Evolutionary conservation across 2,797 vertebrate species (phyloP).

Genomic region (Choloepus didactylus): DNA sequence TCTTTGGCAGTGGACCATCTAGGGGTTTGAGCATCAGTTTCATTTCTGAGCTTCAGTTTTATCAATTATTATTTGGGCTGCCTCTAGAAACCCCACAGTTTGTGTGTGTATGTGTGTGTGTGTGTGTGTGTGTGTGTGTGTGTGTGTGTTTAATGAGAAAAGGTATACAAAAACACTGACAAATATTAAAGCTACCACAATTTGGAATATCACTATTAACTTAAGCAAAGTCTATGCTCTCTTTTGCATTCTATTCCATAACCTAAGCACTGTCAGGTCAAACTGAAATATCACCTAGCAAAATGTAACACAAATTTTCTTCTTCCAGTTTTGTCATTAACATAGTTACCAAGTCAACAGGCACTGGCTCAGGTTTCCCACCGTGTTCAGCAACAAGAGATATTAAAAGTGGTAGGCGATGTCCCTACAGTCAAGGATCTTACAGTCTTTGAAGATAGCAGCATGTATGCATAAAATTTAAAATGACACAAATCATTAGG

Average conservation of each 20-base stretch:
- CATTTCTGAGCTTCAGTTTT: slow-evolving; percentile 41
- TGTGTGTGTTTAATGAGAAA: slow-evolving; percentile 3
- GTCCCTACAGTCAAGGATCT: not conserved
- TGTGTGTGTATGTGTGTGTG: too few species aligned
- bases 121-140: too few species aligned
- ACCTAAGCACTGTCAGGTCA: slow-evolving; percentile 36
- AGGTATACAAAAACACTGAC: not conserved
- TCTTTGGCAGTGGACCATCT: not conserved
- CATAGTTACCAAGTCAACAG: slow-evolving; percentile 30
- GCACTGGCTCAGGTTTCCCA: slow-evolving; percentile 11
- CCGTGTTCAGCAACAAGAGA: not conserved
- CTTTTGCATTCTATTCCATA: not conserved
- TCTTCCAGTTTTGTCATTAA: slow-evolving; percentile 24
- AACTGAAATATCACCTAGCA: slow-evolving; percentile 8
- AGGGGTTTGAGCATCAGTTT: not conserved
- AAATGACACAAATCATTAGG: slow-evolving; percentile 28
- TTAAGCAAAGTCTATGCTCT: not conserved
- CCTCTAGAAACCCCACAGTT: slow-evolving; percentile 1
- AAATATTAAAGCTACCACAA: slow-evolving; percentile 23
- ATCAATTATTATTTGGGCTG: not conserved
- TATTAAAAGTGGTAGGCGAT: not conserved
- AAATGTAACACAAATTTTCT: slow-evolving; percentile 12
- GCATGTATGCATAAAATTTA: not conserved
- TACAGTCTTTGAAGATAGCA: slow-evolving; percentile 51
- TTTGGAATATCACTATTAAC: not conserved